Evolutionary conservation across 2,797 vertebrate species (phyloP).

Genomic region (Sternotherus odoratus): DNA sequence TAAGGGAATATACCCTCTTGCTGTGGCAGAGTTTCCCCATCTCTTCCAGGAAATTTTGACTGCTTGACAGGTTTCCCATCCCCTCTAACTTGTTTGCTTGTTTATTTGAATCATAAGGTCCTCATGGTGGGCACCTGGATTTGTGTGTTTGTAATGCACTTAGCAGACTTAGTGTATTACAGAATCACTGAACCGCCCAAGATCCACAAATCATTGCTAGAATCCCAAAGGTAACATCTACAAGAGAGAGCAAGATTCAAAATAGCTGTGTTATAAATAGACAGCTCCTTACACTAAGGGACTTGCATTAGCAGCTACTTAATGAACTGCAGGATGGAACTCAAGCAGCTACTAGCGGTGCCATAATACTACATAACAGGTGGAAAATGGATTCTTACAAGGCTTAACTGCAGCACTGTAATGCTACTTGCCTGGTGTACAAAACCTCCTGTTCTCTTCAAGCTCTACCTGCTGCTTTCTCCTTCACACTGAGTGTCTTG

Average conservation of each 20-base stretch:
- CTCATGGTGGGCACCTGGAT: not conserved
- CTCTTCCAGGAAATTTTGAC: not conserved
- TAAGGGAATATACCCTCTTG: not conserved
- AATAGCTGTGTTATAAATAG: not conserved
- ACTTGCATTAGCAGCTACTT: slow-evolving; percentile 10
- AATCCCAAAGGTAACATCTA: not conserved
- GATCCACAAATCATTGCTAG: not conserved
- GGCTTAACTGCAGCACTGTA: not conserved
- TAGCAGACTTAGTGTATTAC: not conserved
- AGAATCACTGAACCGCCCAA: not conserved
- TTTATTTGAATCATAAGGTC: not conserved
- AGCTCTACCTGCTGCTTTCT: not conserved
- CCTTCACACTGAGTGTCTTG: not conserved
- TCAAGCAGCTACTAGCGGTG: not conserved
- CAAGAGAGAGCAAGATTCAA: not conserved
- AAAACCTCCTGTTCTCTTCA: too few relatives aligned
- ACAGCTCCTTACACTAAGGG: not conserved
- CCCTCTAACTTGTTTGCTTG: not conserved
- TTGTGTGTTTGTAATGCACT: not conserved
- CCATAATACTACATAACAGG: not conserved
- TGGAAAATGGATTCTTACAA: not conserved
- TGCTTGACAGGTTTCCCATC: not conserved
- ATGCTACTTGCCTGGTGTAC: not conserved
- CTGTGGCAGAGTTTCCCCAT: not conserved
- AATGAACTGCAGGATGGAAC: not conserved